These are phyloP conservation scores for Aphelenchoides fujianensis DNA, from an alignment of 1,140 invertebrate genomes.

Conservation along the genomic window DNA sequence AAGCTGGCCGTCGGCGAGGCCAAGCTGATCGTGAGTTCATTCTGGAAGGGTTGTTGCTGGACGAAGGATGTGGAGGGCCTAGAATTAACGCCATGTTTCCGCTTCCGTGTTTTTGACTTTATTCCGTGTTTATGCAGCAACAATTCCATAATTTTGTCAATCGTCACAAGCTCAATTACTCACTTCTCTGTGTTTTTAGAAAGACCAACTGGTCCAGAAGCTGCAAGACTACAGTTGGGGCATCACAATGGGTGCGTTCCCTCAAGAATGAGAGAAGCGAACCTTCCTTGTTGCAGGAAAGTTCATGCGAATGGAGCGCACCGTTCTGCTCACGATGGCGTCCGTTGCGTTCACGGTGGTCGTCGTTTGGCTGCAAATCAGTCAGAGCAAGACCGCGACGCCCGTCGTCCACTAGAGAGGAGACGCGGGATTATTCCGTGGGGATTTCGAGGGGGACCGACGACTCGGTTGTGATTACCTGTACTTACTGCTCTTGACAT, in stretches of 20 bases:
- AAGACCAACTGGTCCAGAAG: background rate
- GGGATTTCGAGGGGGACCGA: too few relatives aligned
- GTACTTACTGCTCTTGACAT: too few relatives aligned
- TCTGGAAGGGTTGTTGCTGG: too few relatives aligned
- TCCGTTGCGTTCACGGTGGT: conserved; percentile 12
- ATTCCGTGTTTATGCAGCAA: background rate
- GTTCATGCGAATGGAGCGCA: background rate
- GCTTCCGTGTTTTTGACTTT: too few relatives aligned
- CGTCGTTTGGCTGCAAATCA: conserved; percentile 5
- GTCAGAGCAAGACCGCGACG: background rate
- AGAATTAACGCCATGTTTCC: too few relatives aligned
- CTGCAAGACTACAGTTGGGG: background rate
- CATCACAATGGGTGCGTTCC: background rate
- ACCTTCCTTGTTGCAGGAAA: conserved; percentile 2
- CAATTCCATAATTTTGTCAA: background rate
- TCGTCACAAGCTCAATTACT: background rate
- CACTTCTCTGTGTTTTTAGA: background rate
- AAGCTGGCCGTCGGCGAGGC: background rate
- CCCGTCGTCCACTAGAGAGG: too few relatives aligned
- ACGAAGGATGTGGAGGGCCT: too few relatives aligned
- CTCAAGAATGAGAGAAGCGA: too few relatives aligned
- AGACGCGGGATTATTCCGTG: too few relatives aligned
- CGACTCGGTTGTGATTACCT: too few relatives aligned
- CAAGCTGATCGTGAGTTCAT: background rate
- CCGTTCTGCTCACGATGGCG: conserved; percentile 6